A percentile compares a stretch with the other conserved stretches of the same genome.
phyloP scores from a whole-genome alignment of 2,113 vertebrate species.

The Forbesichthys agassizii region DNA sequence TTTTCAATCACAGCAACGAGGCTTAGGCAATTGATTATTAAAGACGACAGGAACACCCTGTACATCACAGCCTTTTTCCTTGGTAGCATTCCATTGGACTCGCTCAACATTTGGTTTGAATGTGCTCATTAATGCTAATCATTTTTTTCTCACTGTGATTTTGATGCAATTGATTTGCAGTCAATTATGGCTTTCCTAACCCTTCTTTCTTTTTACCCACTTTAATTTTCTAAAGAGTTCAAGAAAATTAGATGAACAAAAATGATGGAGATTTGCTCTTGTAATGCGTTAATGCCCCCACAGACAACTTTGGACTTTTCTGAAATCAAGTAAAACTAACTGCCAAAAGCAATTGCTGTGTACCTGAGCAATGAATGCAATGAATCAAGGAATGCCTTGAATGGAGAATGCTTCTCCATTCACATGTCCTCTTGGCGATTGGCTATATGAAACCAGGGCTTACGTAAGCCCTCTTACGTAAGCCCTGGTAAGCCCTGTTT shows the following conservation, averaged over 20 bases:
- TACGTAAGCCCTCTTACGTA: no score
- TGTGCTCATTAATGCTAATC: conserved; percentile 14
- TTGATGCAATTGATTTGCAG: conserved; percentile 14
- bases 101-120: conserved; percentile 6
- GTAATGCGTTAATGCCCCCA: neutral
- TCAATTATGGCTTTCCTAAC: neutral
- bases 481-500: no score
- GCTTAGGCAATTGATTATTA: conserved; percentile 36
- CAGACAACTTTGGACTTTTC: neutral
- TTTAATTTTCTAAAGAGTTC: neutral
- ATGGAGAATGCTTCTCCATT: no score
- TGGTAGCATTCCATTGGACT: conserved; percentile 1
- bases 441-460: no score
- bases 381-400: no score
- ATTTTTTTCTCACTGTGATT: conserved; percentile 26
- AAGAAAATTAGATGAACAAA: conserved; percentile 1
- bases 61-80: conserved; percentile 16
- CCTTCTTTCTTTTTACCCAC: neutral
- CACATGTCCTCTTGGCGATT: no score
- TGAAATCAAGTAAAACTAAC: no score
- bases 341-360: no score
- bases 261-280: neutral
- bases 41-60: conserved; percentile 13
- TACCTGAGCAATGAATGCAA: no score
- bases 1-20: conserved; percentile 25